Evolutionary conservation across 2,888 invertebrate species (phyloP), one percentile per base, ranked within the genome.

Genomic region (Liodrosophila aerea): DNA sequence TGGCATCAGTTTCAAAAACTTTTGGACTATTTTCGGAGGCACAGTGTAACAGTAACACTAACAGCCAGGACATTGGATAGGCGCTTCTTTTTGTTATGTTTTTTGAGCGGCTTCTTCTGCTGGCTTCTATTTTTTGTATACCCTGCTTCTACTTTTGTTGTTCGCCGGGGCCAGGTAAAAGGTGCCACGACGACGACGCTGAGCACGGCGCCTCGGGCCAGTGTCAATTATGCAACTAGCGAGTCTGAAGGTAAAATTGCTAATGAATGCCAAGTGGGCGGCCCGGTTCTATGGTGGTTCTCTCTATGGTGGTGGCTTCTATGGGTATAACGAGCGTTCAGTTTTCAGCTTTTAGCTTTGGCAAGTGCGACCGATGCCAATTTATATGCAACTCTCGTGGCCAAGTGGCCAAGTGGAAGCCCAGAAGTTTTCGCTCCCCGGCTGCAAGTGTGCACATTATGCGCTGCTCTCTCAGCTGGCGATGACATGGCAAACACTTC

Each of bases 71-170:
- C 57, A 49, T 22, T 22, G 22, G 2, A 22, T 22, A 22, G 22
- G 22, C 34, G 39, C 34, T 12, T n/a, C 45, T 51, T 29, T 29
- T 5, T 33, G 31, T 37, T 54, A 47, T n/a, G n/a, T n/a, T n/a
- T n/a, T n/a, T n/a, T n/a, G n/a, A n/a, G 22, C 22, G 3, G 2
- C 22, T 22, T 22, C 22, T 22, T 22, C 22, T 4, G 22, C 5
- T 22, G n/a, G 22, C 22, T 22, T 22, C 3, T 22, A 22, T 22
- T 22, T n/a, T n/a, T n/a, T n/a, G n/a, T 22, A 22, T 2, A 22
- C 22, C 22, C 22, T 62, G n/a, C 96, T 94, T 67, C 13, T 2
- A 16, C 11, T 93, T 92, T 76, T 60, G 49, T 30, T 58, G 45
- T 45, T 52, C 64, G 54, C 52, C 47, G 33, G 15, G 52, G 37